Base-by-base conservation (phyloP, 2,888 invertebrate genomes). In the Drosophila mayaguana region DNA sequence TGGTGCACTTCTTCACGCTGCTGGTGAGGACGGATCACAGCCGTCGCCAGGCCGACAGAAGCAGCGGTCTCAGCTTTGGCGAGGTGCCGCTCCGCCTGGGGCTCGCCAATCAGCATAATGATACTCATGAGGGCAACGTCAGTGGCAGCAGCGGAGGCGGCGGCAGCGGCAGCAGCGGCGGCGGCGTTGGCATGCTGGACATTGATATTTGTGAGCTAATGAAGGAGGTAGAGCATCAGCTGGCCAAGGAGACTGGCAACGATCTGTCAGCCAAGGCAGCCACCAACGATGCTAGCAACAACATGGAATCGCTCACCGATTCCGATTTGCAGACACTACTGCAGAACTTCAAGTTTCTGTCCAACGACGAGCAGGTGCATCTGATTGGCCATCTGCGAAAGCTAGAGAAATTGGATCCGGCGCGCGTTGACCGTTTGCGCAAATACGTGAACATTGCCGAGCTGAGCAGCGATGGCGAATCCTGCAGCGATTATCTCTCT, bases 331-430 rank as follows among this genome's bases (percentile, higher is more conserved):
- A 97, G 90, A 96, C 96, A 0, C 92, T 97, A 2, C 91, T 97
- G 63, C 96, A 96, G 91, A 97, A 97, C 90, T 96, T 96, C 81
- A 96, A 96, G 90, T 96, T 97, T 83, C 92, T 97, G 16, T 96
- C 96, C 0, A 95, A 95, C 0, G 96, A 97, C 75, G 97, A 97
- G 90, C 97, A 97, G 87, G 96, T 96, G 90, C 96, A 96, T 80
- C 94, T 97, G 6, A 97, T 97, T 38, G 95, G 95, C 0, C 97
- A 97, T 90, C 91, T 97, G 68, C 97, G 97, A 90, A 97, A 97
- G 91, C 91, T 97, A 43, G 97, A 97, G 91, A 95, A 95, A 0
- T 95, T 95, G 4, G 96, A 97, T 90, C 96, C 97, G 0, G 93
- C 94, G 45, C 94, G 97, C n/a, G 97, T 97, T 1, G 96, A 97